phyloP scores from a whole-genome alignment of 2,797 vertebrate genomes.

The Myotis vivesi region DNA sequence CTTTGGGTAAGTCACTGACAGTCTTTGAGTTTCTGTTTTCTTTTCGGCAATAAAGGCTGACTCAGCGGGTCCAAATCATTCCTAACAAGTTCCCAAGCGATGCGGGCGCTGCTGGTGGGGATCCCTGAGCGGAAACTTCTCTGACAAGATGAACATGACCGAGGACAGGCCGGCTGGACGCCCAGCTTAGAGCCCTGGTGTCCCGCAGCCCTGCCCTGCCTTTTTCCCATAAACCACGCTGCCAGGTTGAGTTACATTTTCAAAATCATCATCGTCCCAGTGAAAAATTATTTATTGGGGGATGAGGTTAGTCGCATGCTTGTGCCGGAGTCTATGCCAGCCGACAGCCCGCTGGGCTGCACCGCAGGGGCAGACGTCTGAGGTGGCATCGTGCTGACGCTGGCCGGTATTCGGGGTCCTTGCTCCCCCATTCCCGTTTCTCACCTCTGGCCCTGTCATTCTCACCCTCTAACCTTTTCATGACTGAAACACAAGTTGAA shows the following conservation, averaged over 20 bases:
- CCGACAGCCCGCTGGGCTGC: neutral
- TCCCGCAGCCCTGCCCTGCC: neutral
- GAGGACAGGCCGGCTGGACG: neutral
- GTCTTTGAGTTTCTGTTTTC: neutral
- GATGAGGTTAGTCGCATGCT: neutral
- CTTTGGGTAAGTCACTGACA: neutral
- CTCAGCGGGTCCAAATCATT: neutral
- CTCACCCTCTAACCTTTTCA: neutral
- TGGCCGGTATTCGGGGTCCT: neutral
- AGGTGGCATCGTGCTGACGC: neutral
- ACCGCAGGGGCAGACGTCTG: neutral
- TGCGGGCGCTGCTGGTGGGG: neutral
- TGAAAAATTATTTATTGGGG: neutral
- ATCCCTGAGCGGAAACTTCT: neutral
- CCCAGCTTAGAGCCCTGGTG: neutral
- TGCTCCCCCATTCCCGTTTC: neutral
- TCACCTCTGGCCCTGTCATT: neutral
- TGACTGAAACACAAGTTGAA: neutral
- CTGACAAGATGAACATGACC: neutral
- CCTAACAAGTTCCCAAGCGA: neutral
- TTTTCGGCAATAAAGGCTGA: neutral
- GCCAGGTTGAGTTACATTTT: neutral
- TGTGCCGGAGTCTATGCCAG: neutral
- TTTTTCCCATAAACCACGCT: neutral
- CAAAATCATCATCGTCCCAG: neutral